phyloP scores from a whole-genome alignment of 2,888 invertebrate species.

The Bibio marci region DNA sequence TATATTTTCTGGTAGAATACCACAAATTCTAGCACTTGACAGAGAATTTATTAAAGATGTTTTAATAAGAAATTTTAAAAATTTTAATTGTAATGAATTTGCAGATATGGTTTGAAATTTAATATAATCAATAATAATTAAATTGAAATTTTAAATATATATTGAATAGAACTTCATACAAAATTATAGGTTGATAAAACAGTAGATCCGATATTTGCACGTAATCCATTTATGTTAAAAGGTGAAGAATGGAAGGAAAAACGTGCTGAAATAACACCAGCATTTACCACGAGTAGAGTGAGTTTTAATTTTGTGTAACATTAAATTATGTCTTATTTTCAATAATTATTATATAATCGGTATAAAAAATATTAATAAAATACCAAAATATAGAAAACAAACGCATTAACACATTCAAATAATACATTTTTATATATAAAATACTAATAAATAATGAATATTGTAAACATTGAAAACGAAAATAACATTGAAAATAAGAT shows the following conservation, averaged over 20 bases:
- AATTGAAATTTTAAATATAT: no score
- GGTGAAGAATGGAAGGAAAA: constrained; percentile 17
- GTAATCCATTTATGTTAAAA: constrained; percentile 17
- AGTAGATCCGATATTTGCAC: constrained; percentile 14
- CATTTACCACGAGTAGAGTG: constrained; percentile 11
- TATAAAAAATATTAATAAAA: no score
- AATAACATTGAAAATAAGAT: no score
- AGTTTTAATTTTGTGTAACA: not conserved
- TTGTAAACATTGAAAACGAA: no score
- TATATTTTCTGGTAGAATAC: constrained; percentile 20
- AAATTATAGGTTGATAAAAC: constrained; percentile 5
- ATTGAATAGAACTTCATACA: no score
- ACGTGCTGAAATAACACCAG: constrained; percentile 13
- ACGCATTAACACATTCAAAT: constrained; percentile 1
- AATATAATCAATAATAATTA: no score
- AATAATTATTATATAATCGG: no score
- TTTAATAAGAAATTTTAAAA: constrained; percentile 26
- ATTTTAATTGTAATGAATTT: constrained; percentile 19
- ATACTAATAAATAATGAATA: no score
- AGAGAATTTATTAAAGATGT: constrained; percentile 24
- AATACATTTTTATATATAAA: no score
- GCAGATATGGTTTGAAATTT: not conserved
- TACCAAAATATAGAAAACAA: not conserved
- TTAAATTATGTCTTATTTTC: no score
- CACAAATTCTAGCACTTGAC: constrained; percentile 23